These are phyloP conservation scores for Leucophenga varia DNA, from an alignment of 1,140 invertebrate genomes.

Conservation along the genomic window DNA sequence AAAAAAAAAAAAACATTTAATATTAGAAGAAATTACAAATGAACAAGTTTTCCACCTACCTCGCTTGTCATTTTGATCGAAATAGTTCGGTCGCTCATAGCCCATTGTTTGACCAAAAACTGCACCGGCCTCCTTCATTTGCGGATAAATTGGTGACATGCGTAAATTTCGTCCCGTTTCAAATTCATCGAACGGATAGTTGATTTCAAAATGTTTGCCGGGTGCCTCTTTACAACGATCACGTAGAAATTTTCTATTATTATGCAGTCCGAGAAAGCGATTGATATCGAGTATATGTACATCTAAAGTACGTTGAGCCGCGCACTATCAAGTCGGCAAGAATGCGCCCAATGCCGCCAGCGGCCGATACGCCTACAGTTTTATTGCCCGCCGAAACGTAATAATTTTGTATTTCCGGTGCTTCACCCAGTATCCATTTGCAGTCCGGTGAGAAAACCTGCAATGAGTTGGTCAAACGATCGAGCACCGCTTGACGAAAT, in stretches of 20 bases:
- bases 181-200: slow-evolving; percentile 84
- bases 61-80: slow-evolving; percentile 64
- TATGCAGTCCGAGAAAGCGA: slow-evolving; percentile 92
- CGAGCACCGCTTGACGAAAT: slow-evolving; percentile 70
- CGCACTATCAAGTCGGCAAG: slow-evolving; percentile 88
- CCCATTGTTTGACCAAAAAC: slow-evolving; percentile 98
- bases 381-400: slow-evolving; percentile 95
- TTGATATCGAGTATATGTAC: slow-evolving; percentile 90
- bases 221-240: slow-evolving; percentile 94
- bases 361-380: slow-evolving; percentile 88
- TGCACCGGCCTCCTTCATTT: slow-evolving; percentile 87
- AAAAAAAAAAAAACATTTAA: background rate
- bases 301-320: slow-evolving; percentile 78
- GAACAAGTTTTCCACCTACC: slow-evolving; percentile 54
- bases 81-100: slow-evolving; percentile 95
- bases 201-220: slow-evolving; percentile 81
- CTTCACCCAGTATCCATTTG: slow-evolving; percentile 90
- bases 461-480: slow-evolving; percentile 81
- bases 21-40: background rate
- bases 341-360: slow-evolving; percentile 89
- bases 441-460: slow-evolving; percentile 94
- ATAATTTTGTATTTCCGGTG: slow-evolving; percentile 93
- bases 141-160: slow-evolving; percentile 95
- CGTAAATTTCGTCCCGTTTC: slow-evolving; percentile 86
- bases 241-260: slow-evolving; percentile 90